Percentiles rank a stretch among this genome's conserved stretches.
phyloP scores from a whole-genome alignment of 1,140 invertebrate genomes.

The Diabrotica undecimpunctata region DNA sequence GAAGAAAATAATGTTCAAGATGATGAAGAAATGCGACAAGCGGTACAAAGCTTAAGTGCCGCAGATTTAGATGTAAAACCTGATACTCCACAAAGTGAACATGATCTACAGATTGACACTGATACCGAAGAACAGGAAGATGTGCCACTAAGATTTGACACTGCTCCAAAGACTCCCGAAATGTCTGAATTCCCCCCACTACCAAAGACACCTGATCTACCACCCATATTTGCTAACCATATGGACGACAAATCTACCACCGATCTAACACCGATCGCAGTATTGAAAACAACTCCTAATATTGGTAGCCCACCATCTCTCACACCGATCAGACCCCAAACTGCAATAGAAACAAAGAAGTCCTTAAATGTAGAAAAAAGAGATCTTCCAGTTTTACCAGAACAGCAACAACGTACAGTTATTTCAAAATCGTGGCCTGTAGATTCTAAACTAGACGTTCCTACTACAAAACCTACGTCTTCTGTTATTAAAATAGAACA shows the following conservation, averaged over 20 bases:
- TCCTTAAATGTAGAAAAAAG: constrained; percentile 17
- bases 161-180: constrained; percentile 49
- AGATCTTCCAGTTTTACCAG: constrained; percentile 23
- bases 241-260: constrained; percentile 26
- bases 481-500: constrained; percentile 19
- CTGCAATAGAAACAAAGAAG: constrained; percentile 28
- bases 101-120: constrained; percentile 81
- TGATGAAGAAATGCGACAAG: constrained; percentile 74
- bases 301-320: constrained; percentile 43
- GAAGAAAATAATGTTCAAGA: constrained; percentile 62
- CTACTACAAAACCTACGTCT: not conserved
- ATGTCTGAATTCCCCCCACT: constrained; percentile 49
- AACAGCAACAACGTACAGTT: constrained; percentile 36
- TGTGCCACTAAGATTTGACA: constrained; percentile 41
- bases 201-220: constrained; percentile 52
- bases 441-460: constrained; percentile 23
- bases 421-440: constrained; percentile 53
- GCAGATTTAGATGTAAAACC: constrained; percentile 74
- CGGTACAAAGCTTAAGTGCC: constrained; percentile 69
- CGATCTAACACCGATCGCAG: constrained; percentile 19
- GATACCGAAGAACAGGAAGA: constrained; percentile 69
- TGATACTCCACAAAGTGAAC: constrained; percentile 79
- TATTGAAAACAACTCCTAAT: constrained; percentile 28
- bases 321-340: constrained; percentile 38
- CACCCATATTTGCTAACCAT: constrained; percentile 29